Evolutionary conservation across 2,797 vertebrate genomes (phyloP), one percentile per base, ranked within the genome.

Genomic region (Synaphobranchus kaupii): DNA sequence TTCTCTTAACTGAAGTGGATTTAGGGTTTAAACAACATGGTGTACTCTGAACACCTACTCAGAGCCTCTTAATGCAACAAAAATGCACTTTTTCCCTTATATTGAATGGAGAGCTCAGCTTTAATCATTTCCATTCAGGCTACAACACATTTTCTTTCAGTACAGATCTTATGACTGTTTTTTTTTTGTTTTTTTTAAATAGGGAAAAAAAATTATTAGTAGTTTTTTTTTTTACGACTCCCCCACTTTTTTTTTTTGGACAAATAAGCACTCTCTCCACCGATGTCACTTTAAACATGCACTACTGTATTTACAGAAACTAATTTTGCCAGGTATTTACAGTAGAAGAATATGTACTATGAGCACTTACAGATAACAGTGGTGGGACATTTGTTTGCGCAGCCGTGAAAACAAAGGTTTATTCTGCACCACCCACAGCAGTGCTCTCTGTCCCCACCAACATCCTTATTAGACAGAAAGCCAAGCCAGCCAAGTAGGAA

Each of bases 291-390:
- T 48, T 48, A 48, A n/a, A 76, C 3, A 76, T 28, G 1, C 20
- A 25, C 1, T 48, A 81, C 78, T 17, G 31, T 76, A 81, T 81
- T 81, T 17, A 54, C 82, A 56, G 50, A 54, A 31, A 56, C n/a
- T 31, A 13, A 8, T 54, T 83, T 6, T 0, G 1, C 13, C 25
- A 17, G 5, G 48, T 83, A 83, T 83, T 25, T 81, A 83, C 81
- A 83, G 28, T 31, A 31, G 52, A 54, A 56, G 48, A 83, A 28
- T 28, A 48, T 56, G 82, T 83, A 56, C 82, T 83, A 83, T 83
- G 31, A 83, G 52, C 82, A 83, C 82, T 56, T 56, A 83, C 52
- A 56, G 48, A 50, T 81, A 17, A 81, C 78, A 81, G 47, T 50
- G 44, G 13, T 1, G 0, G 47, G 52, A 56, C 82, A 56, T 83